These are phyloP conservation scores for Nipponacmea schrenckii DNA, from an alignment of 2,888 invertebrate genomes.

Conservation along the genomic window DNA sequence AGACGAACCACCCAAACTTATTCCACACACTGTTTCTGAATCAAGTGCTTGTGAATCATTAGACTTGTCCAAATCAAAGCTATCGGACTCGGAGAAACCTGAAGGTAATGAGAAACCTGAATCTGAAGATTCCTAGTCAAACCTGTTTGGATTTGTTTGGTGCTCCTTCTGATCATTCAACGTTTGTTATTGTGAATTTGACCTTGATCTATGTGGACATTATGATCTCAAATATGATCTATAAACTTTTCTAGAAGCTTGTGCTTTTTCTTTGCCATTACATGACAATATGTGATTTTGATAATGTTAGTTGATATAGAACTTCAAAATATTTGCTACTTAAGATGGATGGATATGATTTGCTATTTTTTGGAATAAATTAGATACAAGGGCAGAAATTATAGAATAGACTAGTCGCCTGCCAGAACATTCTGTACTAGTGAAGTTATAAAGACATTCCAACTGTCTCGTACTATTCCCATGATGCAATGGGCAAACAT, in stretches of 20 bases:
- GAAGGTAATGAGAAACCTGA: background rate
- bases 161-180: slow-evolving; percentile 11
- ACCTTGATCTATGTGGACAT: background rate
- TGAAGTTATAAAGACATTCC: background rate
- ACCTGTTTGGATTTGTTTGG: slow-evolving; percentile 13
- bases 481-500: background rate
- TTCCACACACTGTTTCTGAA: background rate
- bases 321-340: no score
- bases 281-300: no score
- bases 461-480: background rate
- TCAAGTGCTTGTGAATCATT: background rate
- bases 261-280: no score
- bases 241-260: no score
- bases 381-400: no score
- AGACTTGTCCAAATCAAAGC: slow-evolving; percentile 15
- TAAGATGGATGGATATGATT: no score
- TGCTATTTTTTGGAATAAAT: no score
- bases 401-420: no score
- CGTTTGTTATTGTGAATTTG: slow-evolving; percentile 7
- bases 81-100: background rate
- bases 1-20: background rate
- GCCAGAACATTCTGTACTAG: no score
- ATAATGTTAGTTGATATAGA: no score
- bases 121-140: background rate
- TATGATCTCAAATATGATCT: no score